phyloP scores from a whole-genome alignment of 2,113 vertebrate species.

The Oreochromis aureus region DNA sequence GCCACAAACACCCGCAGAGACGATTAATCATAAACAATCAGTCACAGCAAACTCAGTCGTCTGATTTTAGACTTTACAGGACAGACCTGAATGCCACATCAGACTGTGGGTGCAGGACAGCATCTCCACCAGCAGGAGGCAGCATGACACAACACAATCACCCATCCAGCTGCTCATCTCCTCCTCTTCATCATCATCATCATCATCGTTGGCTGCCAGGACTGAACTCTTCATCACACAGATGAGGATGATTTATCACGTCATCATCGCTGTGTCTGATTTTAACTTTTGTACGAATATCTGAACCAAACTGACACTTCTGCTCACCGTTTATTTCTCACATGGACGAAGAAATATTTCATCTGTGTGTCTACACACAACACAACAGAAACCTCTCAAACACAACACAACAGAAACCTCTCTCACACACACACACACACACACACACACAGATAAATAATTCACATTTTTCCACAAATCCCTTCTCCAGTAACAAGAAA shows the following conservation, averaged over 20 bases:
- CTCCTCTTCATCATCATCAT: background rate
- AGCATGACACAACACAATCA: background rate
- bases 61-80: background rate
- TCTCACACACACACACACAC: background rate
- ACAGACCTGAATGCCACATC: background rate
- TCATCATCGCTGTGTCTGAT: background rate
- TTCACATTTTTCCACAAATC: background rate
- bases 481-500: background rate
- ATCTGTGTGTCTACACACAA: background rate
- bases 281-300: background rate
- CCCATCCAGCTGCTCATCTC: background rate
- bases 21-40: background rate
- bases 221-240: background rate
- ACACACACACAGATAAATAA: background rate
- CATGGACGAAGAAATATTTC: background rate
- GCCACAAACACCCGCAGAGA: background rate
- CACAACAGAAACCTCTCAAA: background rate
- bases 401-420: background rate
- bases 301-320: background rate
- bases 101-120: background rate
- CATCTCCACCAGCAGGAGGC: constrained; percentile 45
- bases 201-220: background rate
- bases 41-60: background rate
- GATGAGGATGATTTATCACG: background rate
- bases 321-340: background rate